A percentile compares a stretch with the other conserved stretches of the same genome.
phyloP scores from a whole-genome alignment of 2,888 invertebrate species.

The Bimastos eiseni region DNA sequence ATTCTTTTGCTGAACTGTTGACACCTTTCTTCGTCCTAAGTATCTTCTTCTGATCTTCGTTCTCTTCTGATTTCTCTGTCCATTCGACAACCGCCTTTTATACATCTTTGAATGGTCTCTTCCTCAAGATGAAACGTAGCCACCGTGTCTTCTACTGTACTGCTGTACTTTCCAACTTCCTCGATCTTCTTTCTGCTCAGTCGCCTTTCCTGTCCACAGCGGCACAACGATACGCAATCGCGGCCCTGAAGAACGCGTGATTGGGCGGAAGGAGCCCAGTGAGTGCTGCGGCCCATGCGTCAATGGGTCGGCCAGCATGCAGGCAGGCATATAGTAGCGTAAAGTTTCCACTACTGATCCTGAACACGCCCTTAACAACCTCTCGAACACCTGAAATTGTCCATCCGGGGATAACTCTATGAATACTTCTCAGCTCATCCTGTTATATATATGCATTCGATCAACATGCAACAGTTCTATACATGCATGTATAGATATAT shows the following conservation, averaged over 20 bases:
- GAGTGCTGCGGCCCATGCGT: neutral
- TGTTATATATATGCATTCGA: neutral
- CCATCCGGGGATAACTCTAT: neutral
- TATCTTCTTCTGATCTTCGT: neutral
- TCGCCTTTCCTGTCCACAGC: neutral
- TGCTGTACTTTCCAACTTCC: conserved; percentile 4
- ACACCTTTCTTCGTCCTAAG: neutral
- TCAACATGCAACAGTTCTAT: neutral
- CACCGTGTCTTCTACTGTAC: neutral
- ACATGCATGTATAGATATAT: too few relatives aligned
- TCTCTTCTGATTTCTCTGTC: neutral
- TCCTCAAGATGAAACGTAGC: neutral
- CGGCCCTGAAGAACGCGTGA: neutral
- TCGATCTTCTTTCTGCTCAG: neutral
- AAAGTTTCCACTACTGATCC: neutral
- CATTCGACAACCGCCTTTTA: neutral
- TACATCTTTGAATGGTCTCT: neutral
- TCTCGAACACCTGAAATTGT: neutral
- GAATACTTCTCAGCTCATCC: neutral
- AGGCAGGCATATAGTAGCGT: neutral
- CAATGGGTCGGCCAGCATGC: neutral
- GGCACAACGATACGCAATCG: neutral
- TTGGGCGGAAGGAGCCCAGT: neutral
- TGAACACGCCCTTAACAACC: neutral
- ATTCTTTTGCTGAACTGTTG: neutral